Conservation (phyloP, 2,113 vertebrate genomes). For the Rhinopithecus roxellana region DNA sequence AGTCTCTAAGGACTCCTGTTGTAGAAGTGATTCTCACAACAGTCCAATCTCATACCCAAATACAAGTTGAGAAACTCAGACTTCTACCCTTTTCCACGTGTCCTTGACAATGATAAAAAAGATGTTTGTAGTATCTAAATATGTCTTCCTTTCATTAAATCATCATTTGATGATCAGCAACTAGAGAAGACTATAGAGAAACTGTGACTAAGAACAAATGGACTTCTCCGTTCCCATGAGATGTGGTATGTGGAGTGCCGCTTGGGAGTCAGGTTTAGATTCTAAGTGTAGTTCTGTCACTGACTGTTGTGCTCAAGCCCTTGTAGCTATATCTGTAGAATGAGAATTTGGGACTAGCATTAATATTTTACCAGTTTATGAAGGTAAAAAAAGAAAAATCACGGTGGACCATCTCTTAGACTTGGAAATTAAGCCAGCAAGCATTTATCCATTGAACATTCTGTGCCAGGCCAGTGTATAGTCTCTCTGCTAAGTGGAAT, state of each 20-base stretch:
- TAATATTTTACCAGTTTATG: background rate
- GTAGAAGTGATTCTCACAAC: rapidly evolving
- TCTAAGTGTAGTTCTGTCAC: background rate
- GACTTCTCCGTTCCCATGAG: rapidly evolving
- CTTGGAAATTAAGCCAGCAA: background rate
- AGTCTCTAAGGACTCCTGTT: background rate
- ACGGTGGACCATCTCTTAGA: background rate
- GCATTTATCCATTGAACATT: background rate
- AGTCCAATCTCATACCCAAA: background rate
- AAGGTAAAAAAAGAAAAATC: background rate
- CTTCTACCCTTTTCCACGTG: rapidly evolving
- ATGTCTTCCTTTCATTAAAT: rapidly evolving
- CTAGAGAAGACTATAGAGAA: background rate
- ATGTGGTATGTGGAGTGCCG: rapidly evolving
- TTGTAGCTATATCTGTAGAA: too few species aligned
- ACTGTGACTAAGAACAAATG: rapidly evolving
- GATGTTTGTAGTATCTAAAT: rapidly evolving
- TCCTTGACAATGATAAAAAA: too few species aligned
- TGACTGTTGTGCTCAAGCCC: background rate
- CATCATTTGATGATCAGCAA: rapidly evolving
- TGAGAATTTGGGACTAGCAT: background rate
- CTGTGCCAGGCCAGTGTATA: background rate
- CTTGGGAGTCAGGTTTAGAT: background rate
- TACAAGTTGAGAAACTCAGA: background rate
- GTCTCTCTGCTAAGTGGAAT: background rate